A percentile compares a stretch with the other conserved stretches of the same genome.
Evolutionary conservation across 92 coral and sea anemone genomes (phyloP).

Genomic region (Micromussa lordhowensis): DNA sequence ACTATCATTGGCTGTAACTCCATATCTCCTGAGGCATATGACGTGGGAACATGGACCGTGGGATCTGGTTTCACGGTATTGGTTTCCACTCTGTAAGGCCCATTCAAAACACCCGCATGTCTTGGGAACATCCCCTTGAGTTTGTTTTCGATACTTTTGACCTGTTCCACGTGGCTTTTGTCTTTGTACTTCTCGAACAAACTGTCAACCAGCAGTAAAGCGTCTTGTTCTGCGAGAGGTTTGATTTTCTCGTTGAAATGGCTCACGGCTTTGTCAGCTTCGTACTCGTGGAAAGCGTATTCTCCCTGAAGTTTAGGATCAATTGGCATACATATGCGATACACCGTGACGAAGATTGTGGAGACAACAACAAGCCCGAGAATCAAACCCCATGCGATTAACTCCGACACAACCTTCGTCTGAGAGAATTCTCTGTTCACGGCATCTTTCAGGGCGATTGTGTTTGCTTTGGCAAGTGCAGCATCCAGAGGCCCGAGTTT

Average conservation of each 20-base stretch:
- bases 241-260: conserved; percentile 71
- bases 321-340: conserved; percentile 56
- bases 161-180: conserved; percentile 41
- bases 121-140: conserved; percentile 65
- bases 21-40: background rate
- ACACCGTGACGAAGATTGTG: conserved; percentile 69
- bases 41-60: background rate
- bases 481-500: conserved; percentile 66
- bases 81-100: conserved; percentile 30
- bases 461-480: conserved; percentile 63
- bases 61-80: background rate
- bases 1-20: background rate
- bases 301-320: conserved; percentile 53
- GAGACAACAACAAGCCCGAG: conserved; percentile 55
- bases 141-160: conserved; percentile 49
- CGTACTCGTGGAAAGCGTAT: conserved; percentile 62
- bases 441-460: conserved; percentile 39
- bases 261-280: conserved; percentile 73
- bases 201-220: conserved; percentile 51
- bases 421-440: conserved; percentile 51
- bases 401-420: conserved; percentile 62
- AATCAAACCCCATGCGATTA: conserved; percentile 77
- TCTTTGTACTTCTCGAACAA: conserved; percentile 70
- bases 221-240: conserved; percentile 73
- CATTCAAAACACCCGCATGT: conserved; percentile 52